Evolutionary conservation across 2,797 vertebrate species (phyloP).

Genomic region (Rhabdophis nuchalis): DNA sequence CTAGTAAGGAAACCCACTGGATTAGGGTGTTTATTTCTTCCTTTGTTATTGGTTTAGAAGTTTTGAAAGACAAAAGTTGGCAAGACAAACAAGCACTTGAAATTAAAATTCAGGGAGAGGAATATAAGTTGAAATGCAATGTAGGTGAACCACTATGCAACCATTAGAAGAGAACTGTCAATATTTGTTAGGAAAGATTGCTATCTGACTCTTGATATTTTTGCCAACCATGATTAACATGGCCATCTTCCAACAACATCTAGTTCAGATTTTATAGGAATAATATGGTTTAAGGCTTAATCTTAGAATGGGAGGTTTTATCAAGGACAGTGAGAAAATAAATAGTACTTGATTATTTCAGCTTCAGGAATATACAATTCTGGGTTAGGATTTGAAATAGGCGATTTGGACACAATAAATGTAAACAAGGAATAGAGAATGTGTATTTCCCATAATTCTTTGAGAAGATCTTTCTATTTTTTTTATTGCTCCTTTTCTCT

Average conservation of each 20-base stretch:
- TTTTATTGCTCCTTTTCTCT: conserved; percentile 16
- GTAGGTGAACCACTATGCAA: neutral
- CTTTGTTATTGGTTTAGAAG: neutral
- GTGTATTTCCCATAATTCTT: neutral
- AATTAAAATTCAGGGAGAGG: neutral
- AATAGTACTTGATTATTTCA: neutral
- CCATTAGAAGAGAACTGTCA: neutral
- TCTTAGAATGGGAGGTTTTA: neutral
- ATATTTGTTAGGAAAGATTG: neutral
- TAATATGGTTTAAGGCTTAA: neutral
- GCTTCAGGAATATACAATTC: neutral
- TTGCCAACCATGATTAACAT: neutral
- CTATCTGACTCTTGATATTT: neutral
- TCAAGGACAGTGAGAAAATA: neutral
- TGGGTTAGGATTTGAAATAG: neutral
- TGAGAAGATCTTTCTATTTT: neutral
- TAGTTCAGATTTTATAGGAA: neutral
- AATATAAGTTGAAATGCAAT: neutral
- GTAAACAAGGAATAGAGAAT: neutral
- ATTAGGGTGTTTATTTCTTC: neutral
- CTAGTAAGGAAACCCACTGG: neutral
- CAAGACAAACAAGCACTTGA: neutral
- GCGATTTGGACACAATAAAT: neutral
- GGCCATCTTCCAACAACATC: neutral
- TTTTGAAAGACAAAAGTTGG: neutral